phyloP scores from a whole-genome alignment of 2,113 vertebrate species.

The Mola mola region DNA sequence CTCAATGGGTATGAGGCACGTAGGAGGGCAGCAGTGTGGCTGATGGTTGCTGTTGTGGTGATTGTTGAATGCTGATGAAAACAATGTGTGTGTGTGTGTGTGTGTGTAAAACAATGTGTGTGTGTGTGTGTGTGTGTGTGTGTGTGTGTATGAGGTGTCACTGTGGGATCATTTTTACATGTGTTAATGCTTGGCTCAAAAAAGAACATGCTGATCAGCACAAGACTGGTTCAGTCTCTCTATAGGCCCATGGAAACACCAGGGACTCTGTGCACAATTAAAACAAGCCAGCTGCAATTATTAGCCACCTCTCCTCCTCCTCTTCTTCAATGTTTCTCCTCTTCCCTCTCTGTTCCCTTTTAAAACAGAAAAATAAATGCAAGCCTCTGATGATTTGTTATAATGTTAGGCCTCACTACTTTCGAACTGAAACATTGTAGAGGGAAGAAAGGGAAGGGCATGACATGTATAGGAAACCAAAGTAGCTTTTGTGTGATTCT shows the following conservation, averaged over 20 bases:
- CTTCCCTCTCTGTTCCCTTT: slow-evolving; percentile 15
- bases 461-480: slow-evolving; percentile 19
- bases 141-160: slow-evolving; percentile 33
- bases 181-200: slow-evolving; percentile 53
- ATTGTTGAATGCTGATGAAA: slow-evolving; percentile 58
- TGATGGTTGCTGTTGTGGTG: slow-evolving; percentile 47
- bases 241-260: slow-evolving; percentile 52
- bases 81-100: slow-evolving; percentile 6
- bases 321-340: slow-evolving; percentile 11
- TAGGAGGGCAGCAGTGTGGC: slow-evolving; percentile 6
- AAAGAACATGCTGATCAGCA: slow-evolving; percentile 51
- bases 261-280: slow-evolving; percentile 63
- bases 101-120: slow-evolving; percentile 9
- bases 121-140: slow-evolving; percentile 18
- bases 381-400: slow-evolving; percentile 44
- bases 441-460: slow-evolving; percentile 19
- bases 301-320: slow-evolving; percentile 50
- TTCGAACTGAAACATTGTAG: slow-evolving; percentile 45
- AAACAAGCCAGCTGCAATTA: slow-evolving; percentile 69
- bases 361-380: slow-evolving; percentile 55
- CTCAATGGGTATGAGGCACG: slow-evolving; percentile 11
- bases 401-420: no score
- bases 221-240: slow-evolving; percentile 40
- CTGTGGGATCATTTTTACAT: slow-evolving; percentile 41
- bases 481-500: slow-evolving; percentile 7